Conservation (phyloP, 2,888 invertebrate genomes). For the Plebejus anna region DNA sequence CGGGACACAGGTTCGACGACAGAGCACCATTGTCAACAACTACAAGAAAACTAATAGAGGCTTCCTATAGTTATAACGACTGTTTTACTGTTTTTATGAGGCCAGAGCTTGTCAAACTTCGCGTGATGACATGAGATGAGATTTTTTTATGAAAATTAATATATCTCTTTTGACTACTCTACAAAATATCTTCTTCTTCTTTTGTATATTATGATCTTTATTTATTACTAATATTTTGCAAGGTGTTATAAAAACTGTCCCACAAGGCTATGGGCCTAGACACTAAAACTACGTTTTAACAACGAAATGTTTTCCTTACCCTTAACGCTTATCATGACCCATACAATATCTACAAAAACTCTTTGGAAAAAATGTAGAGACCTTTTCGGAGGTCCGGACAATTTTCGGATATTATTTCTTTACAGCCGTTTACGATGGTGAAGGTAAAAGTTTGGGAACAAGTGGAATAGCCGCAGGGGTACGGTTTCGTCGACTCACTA, state of each 20-base stretch:
- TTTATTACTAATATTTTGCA: too few species aligned
- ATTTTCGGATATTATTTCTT: neutral
- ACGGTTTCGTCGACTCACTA: conserved; percentile 63
- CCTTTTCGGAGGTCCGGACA: neutral
- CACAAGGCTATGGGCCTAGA: neutral
- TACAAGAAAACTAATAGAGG: conserved; percentile 70
- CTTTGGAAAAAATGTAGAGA: neutral
- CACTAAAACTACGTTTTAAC: neutral
- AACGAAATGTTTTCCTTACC: neutral
- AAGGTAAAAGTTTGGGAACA: conserved; percentile 49
- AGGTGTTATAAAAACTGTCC: too few species aligned
- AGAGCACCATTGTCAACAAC: conserved; percentile 61
- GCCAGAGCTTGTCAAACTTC: conserved; percentile 45
- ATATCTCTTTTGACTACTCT: too few species aligned
- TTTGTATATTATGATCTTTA: too few species aligned
- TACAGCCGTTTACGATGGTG: neutral
- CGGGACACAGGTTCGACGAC: conserved; percentile 48
- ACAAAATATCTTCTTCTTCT: too few species aligned
- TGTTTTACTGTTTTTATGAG: conserved; percentile 63
- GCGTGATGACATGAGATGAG: neutral
- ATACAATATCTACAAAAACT: neutral
- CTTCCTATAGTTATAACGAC: conserved; percentile 57
- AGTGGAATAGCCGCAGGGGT: conserved; percentile 66
- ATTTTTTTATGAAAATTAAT: neutral
- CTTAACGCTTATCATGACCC: neutral